These are phyloP conservation scores for Drosophila burlai DNA, from an alignment of 1,140 invertebrate species.

Conservation along the genomic window DNA sequence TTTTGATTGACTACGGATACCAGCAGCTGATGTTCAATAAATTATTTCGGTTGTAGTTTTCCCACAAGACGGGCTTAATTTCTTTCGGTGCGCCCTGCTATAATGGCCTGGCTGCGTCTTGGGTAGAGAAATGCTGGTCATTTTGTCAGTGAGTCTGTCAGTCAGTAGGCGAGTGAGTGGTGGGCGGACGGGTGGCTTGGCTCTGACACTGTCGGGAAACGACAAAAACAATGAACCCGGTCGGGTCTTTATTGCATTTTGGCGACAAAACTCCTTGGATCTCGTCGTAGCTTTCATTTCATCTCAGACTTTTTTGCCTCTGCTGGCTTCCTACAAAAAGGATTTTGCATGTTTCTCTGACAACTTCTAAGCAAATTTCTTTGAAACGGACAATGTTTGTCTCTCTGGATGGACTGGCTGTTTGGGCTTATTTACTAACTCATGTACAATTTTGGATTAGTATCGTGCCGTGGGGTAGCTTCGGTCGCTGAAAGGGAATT, in stretches of 20 bases:
- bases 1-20: neutral
- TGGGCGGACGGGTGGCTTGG: slow-evolving; percentile 18
- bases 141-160: slow-evolving; percentile 54
- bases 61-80: neutral
- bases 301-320: slow-evolving; percentile 20
- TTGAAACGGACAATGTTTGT: slow-evolving; percentile 48
- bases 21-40: neutral
- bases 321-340: slow-evolving; percentile 43
- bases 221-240: slow-evolving; percentile 56
- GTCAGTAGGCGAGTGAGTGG: slow-evolving; percentile 25
- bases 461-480: slow-evolving; percentile 9
- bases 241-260: slow-evolving; percentile 77
- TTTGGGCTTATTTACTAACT: slow-evolving; percentile 42
- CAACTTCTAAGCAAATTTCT: slow-evolving; percentile 72
- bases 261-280: slow-evolving; percentile 72
- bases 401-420: slow-evolving; percentile 31
- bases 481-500: slow-evolving; percentile 17
- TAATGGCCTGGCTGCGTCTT: slow-evolving; percentile 18
- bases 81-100: slow-evolving; percentile 1
- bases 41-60: neutral
- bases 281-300: slow-evolving; percentile 41
- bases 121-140: slow-evolving; percentile 56
- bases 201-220: slow-evolving; percentile 44
- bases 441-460: slow-evolving; percentile 47
- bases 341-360: slow-evolving; percentile 73